These are phyloP conservation scores for Leptogaster cylindrica DNA, from an alignment of 2,888 invertebrate genomes.

Conservation along the genomic window DNA sequence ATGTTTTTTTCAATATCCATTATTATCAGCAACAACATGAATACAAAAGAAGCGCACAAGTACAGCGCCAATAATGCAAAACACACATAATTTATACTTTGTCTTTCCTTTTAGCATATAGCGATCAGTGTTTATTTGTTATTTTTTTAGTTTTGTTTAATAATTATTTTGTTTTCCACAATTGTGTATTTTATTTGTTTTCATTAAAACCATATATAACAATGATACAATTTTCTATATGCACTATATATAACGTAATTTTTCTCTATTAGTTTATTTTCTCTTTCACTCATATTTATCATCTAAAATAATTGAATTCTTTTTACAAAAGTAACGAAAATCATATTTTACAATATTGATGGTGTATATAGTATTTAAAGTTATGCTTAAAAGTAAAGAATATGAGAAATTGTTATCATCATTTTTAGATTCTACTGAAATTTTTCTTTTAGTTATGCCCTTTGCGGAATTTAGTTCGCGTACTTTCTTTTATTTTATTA, in stretches of 20 bases:
- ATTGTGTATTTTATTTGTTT: conserved; percentile 28
- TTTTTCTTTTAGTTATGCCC: conserved; percentile 6
- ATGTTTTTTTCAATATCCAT: too few species aligned
- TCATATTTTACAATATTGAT: background rate
- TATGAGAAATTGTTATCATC: background rate
- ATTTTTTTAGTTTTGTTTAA: conserved; percentile 7
- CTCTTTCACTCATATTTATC: conserved; percentile 16
- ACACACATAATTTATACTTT: conserved; percentile 10
- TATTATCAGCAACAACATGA: conserved; percentile 37
- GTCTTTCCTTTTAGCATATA: conserved; percentile 15
- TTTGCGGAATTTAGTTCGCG: too few species aligned
- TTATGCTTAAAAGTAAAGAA: conserved; percentile 8
- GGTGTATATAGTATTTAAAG: background rate
- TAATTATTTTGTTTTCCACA: conserved; percentile 6
- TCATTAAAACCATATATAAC: conserved; percentile 42
- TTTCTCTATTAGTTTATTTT: conserved; percentile 27
- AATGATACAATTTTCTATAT: conserved; percentile 43
- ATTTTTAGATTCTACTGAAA: background rate
- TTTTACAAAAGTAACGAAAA: conserved; percentile 37
- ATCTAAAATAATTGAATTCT: conserved; percentile 32
- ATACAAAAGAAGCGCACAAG: conserved; percentile 29
- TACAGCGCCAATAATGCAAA: conserved; percentile 31
- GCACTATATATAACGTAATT: conserved; percentile 39
- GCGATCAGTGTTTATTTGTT: conserved; percentile 2
- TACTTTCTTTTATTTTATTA: background rate